Conservation (phyloP, 2,888 invertebrate genomes). For the Orthonychiurus folsomi region DNA sequence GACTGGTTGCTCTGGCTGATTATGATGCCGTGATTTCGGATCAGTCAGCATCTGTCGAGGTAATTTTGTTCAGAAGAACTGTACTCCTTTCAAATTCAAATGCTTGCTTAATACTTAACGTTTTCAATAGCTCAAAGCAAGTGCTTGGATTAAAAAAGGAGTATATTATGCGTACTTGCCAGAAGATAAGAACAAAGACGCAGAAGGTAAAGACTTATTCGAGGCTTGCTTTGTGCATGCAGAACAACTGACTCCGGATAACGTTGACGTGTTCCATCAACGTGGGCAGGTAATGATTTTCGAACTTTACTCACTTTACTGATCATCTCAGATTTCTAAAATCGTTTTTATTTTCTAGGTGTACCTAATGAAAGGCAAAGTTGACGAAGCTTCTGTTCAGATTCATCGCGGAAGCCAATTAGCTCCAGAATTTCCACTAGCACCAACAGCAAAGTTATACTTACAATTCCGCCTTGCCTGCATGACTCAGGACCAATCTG, state of each 20-base stretch:
- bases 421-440: slow-evolving; percentile 6
- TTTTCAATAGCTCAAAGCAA: slow-evolving; percentile 57
- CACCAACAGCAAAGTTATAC: slow-evolving; percentile 5
- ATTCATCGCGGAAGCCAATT: slow-evolving; percentile 46
- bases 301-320: too few relatives aligned
- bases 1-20: slow-evolving; percentile 62
- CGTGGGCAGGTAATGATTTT: slow-evolving; percentile 57
- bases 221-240: slow-evolving; percentile 71
- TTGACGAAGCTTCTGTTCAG: slow-evolving; percentile 70
- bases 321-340: too few relatives aligned
- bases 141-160: slow-evolving; percentile 67
- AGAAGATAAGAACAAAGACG: not conserved
- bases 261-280: slow-evolving; percentile 86
- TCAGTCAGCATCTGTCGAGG: slow-evolving; percentile 10
- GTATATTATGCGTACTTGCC: not conserved
- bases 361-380: slow-evolving; percentile 67
- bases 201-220: slow-evolving; percentile 58
- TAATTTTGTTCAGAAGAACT: too few relatives aligned
- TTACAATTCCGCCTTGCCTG: slow-evolving; percentile 4
- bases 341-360: not conserved
- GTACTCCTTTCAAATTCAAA: too few relatives aligned
- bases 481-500: not conserved
- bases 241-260: slow-evolving; percentile 63
- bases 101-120: too few relatives aligned
- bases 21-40: slow-evolving; percentile 59